Conservation (phyloP, 2,797 vertebrate species). For the Hydrolagus colliei region DNA sequence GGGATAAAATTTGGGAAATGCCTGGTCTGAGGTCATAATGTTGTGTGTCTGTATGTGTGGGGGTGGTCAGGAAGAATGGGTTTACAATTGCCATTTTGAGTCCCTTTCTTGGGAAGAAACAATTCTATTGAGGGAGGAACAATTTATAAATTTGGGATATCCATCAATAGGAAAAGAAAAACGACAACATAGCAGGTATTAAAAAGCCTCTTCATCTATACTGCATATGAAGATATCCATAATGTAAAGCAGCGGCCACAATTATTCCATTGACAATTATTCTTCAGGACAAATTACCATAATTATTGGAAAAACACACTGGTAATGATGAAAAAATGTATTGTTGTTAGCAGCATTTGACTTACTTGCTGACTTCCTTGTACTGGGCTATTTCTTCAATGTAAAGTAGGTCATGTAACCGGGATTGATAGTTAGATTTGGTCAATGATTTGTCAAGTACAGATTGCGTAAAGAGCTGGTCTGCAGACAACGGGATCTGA, state of each 20-base stretch:
- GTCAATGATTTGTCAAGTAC: conserved; percentile 94
- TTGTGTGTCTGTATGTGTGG: too few species aligned
- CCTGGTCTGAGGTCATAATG: too few species aligned
- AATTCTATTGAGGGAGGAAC: too few species aligned
- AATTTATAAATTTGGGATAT: too few species aligned
- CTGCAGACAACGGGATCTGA: conserved; percentile 94
- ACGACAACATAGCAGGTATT: background rate
- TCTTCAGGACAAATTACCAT: too few species aligned
- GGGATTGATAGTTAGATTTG: conserved; percentile 90
- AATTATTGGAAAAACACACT: background rate
- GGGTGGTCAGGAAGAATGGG: too few species aligned
- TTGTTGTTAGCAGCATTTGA: conserved; percentile 37
- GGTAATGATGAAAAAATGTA: background rate
- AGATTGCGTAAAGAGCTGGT: conserved; percentile 98
- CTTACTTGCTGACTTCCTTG: conserved; percentile 99
- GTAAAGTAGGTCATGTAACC: conserved; percentile 93
- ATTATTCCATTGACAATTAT: too few species aligned
- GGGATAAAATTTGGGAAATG: too few species aligned
- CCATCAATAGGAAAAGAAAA: too few species aligned
- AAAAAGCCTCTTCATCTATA: background rate
- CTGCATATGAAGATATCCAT: background rate
- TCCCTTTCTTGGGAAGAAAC: too few species aligned
- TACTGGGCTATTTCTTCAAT: conserved; percentile 98
- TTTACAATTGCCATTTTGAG: too few species aligned
- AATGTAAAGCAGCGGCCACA: background rate